phyloP scores from a whole-genome alignment of 2,888 invertebrate genomes.

The Eudemis profundana region DNA sequence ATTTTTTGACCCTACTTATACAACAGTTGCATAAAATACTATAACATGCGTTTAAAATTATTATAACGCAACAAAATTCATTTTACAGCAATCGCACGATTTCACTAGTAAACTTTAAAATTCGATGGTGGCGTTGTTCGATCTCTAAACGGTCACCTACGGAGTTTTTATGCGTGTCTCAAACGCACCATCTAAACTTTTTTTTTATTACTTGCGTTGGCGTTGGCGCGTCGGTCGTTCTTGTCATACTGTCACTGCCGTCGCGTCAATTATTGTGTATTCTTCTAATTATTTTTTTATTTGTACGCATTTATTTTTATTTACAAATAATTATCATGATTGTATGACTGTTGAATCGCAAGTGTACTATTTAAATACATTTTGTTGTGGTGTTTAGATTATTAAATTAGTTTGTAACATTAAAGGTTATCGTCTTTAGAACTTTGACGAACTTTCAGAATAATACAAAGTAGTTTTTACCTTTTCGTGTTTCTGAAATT shows the following conservation, averaged over 20 bases:
- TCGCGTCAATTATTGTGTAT: not conserved
- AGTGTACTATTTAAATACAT: not conserved
- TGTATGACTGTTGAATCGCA: not conserved
- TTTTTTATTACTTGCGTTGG: not conserved
- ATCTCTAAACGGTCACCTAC: not conserved
- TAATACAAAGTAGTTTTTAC: not conserved
- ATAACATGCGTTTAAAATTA: no score
- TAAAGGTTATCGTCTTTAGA: slow-evolving; percentile 16
- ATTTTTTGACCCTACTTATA: no score
- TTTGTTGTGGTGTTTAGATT: not conserved
- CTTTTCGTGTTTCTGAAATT: not conserved
- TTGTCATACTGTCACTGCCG: slow-evolving; percentile 16
- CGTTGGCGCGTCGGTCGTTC: not conserved
- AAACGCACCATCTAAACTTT: not conserved
- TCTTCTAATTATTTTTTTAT: not conserved
- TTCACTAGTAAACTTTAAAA: no score
- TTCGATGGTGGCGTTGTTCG: no score
- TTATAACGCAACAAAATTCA: no score
- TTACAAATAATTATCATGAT: not conserved
- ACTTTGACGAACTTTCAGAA: slow-evolving; percentile 16
- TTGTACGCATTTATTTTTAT: not conserved
- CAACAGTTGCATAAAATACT: no score
- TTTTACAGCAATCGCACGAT: no score
- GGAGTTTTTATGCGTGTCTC: slow-evolving; percentile 13
- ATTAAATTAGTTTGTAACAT: not conserved